phyloP scores from a whole-genome alignment of 1,140 invertebrate species.

The Rhizoglyphus robini region DNA sequence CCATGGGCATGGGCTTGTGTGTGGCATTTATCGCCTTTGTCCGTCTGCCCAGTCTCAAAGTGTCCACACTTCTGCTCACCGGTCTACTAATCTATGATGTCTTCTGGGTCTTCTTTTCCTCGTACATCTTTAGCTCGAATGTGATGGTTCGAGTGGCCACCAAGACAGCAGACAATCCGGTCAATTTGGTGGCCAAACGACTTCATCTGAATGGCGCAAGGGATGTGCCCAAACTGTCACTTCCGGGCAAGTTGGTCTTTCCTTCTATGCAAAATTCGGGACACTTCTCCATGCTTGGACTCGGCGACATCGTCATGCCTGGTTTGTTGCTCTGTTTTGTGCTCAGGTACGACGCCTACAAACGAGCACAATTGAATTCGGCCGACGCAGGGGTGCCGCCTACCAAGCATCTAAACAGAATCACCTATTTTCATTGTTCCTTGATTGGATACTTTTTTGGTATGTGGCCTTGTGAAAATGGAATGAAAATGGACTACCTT shows the following conservation, averaged over 20 bases:
- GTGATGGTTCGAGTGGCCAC: conserved; percentile 90
- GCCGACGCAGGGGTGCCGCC: conserved; percentile 62
- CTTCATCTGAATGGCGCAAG: conserved; percentile 64
- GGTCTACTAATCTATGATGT: conserved; percentile 53
- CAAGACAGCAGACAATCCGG: conserved; percentile 86
- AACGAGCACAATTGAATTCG: conserved; percentile 52
- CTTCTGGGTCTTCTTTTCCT: conserved; percentile 74
- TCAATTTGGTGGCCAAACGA: conserved; percentile 73
- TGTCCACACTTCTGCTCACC: conserved; percentile 82
- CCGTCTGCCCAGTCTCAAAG: conserved; percentile 83
- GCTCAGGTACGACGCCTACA: conserved; percentile 83
- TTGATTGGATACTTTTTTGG: conserved; percentile 87
- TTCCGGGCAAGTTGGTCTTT: conserved; percentile 92
- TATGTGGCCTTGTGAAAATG: conserved; percentile 28
- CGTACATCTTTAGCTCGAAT: conserved; percentile 95
- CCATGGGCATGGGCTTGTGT: conserved; percentile 91
- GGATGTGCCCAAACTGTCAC: conserved; percentile 80
- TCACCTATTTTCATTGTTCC: conserved; percentile 89
- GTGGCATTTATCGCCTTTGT: conserved; percentile 95
- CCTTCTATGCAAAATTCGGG: conserved; percentile 83
- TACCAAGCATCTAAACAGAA: conserved; percentile 49
- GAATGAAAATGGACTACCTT: conserved; percentile 2
- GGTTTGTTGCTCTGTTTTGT: conserved; percentile 90
- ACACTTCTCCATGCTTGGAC: conserved; percentile 90
- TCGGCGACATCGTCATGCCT: conserved; percentile 97